A percentile compares a stretch with the other conserved stretches of the same genome.
Evolutionary conservation across 2,113 vertebrate species (phyloP).

Genomic region (Anseranas semipalmata): DNA sequence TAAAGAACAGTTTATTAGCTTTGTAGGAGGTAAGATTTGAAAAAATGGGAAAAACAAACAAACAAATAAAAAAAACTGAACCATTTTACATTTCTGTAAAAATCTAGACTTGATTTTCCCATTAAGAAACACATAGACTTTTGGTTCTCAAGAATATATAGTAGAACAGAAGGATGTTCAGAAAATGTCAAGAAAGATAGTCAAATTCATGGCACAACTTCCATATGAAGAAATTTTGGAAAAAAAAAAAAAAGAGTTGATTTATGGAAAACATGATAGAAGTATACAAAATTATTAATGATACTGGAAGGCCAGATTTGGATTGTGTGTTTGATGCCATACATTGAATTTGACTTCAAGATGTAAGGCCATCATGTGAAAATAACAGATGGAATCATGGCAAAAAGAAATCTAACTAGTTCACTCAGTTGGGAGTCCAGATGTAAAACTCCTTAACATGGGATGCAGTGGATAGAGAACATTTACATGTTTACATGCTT

Average conservation of each 20-base stretch:
- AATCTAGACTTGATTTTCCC: too few species aligned
- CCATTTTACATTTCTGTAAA: too few species aligned
- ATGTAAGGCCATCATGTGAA: not conserved
- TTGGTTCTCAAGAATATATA: not conserved
- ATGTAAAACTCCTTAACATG: not conserved
- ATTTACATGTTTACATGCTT: not conserved
- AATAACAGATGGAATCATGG: not conserved
- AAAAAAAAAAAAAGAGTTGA: too few species aligned
- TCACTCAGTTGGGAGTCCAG: not conserved
- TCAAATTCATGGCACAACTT: not conserved
- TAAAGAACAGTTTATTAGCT: too few species aligned
- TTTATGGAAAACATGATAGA: not conserved
- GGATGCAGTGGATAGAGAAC: not conserved
- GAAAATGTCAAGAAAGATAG: accelerated
- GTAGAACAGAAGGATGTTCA: not conserved
- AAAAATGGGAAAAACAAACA: too few species aligned
- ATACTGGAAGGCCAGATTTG: not conserved
- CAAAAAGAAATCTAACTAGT: not conserved
- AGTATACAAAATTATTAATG: not conserved
- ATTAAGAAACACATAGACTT: not conserved
- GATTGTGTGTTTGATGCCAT: not conserved
- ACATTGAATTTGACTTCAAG: not conserved
- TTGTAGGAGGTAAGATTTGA: too few species aligned
- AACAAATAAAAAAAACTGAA: not conserved
- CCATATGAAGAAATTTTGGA: not conserved